A percentile compares a stretch with the other conserved stretches of the same genome.
Evolutionary conservation across 2,888 invertebrate species (phyloP).

Genomic region (Leucania comma): DNA sequence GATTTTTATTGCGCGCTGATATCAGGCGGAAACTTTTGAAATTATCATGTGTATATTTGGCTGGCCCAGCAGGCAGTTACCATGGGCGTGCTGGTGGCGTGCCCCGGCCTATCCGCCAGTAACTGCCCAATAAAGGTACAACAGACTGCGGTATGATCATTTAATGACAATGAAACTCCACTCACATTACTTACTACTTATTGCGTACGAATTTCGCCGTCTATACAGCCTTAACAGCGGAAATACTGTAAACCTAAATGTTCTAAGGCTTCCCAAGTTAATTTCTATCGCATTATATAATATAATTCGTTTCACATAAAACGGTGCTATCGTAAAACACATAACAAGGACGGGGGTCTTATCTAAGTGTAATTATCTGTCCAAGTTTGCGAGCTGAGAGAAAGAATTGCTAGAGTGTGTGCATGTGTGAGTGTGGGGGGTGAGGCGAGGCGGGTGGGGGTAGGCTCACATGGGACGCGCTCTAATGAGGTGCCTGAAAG

Average conservation of each 20-base stretch:
- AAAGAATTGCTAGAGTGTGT: constrained; percentile 85
- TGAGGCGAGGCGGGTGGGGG: constrained; percentile 68
- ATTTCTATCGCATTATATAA: constrained; percentile 49
- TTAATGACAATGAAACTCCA: constrained; percentile 55
- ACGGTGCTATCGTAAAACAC: constrained; percentile 68
- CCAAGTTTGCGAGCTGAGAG: constrained; percentile 88
- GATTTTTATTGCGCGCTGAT: constrained; percentile 83
- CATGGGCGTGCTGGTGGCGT: constrained; percentile 55
- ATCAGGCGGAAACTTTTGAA: constrained; percentile 73
- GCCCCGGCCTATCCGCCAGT: constrained; percentile 47
- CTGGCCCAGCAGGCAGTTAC: constrained; percentile 64
- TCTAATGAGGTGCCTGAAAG: constrained; percentile 91
- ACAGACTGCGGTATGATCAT: constrained; percentile 50
- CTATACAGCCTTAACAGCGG: constrained; percentile 20
- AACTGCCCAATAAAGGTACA: constrained; percentile 58
- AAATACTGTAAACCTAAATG: constrained; percentile 20
- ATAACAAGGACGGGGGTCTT: constrained; percentile 82
- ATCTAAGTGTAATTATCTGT: constrained; percentile 90
- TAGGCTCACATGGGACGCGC: constrained; percentile 90
- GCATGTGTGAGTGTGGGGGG: constrained; percentile 73
- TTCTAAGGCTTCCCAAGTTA: constrained; percentile 36
- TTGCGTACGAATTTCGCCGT: constrained; percentile 38
- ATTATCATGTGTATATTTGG: constrained; percentile 74
- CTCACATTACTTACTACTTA: constrained; percentile 46
- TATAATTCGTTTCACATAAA: constrained; percentile 63